phyloP scores from a whole-genome alignment of 2,888 invertebrate genomes.

The Macrostomum cliftonense region DNA sequence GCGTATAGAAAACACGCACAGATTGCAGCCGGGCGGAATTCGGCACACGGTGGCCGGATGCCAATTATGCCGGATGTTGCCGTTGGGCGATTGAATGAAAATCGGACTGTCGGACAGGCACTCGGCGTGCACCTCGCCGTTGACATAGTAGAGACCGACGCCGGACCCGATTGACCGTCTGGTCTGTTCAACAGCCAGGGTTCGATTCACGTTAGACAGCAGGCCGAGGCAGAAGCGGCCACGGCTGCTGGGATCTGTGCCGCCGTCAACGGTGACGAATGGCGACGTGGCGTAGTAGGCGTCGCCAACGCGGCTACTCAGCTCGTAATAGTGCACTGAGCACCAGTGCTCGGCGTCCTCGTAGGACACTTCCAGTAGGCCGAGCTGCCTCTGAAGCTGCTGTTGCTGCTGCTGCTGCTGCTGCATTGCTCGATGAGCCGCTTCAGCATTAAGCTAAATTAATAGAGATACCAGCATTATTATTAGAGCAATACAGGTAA shows the following conservation, averaged over 20 bases:
- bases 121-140: constrained; percentile 91
- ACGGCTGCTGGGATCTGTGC: constrained; percentile 91
- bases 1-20: constrained; percentile 97
- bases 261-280: constrained; percentile 87
- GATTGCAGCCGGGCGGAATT: constrained; percentile 82
- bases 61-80: constrained; percentile 93
- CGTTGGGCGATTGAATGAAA: constrained; percentile 92
- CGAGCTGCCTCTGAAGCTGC: too few species aligned
- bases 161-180: constrained; percentile 51
- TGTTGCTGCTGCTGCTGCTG: too few species aligned
- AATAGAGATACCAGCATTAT: too few species aligned
- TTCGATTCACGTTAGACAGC: constrained; percentile 84
- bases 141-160: constrained; percentile 84
- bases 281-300: constrained; percentile 92
- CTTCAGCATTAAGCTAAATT: too few species aligned
- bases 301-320: constrained; percentile 86
- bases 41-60: constrained; percentile 96
- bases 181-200: constrained; percentile 83
- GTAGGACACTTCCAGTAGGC: constrained; percentile 52
- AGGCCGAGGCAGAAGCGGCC: constrained; percentile 88
- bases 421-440: too few species aligned
- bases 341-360: constrained; percentile 96
- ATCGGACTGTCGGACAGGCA: constrained; percentile 88
- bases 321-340: constrained; percentile 91
- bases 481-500: too few species aligned